These are phyloP conservation scores for Epinephelus lanceolatus DNA, from an alignment of 2,113 vertebrate species.

Conservation along the genomic window DNA sequence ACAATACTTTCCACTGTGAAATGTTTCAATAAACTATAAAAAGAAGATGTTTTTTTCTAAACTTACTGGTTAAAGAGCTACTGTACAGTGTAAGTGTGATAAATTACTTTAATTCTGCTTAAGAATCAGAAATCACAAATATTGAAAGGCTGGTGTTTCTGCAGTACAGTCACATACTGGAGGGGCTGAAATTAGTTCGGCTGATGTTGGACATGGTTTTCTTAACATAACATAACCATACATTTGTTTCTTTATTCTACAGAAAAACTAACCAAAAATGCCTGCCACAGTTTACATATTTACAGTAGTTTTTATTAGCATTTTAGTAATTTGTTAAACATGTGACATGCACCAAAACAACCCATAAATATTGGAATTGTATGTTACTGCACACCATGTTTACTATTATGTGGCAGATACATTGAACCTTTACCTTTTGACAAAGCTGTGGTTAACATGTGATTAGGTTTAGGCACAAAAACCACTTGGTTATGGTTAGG, in stretches of 20 bases:
- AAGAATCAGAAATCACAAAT: neutral
- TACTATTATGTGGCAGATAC: too few relatives aligned
- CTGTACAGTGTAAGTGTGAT: neutral
- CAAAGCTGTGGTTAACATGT: too few relatives aligned
- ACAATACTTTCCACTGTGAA: neutral
- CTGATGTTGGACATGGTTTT: neutral
- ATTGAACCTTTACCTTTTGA: too few relatives aligned
- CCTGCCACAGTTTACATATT: neutral
- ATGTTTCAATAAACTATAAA: neutral
- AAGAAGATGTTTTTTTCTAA: neutral
- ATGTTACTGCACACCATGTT: too few relatives aligned
- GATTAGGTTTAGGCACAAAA: too few relatives aligned
- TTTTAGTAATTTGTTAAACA: neutral
- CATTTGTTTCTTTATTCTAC: neutral
- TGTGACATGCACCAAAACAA: neutral
- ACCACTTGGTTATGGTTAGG: too few relatives aligned
- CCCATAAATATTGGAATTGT: too few relatives aligned
- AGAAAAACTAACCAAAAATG: neutral
- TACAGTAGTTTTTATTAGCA: neutral
- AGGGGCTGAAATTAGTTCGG: neutral
- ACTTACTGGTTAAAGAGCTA: neutral
- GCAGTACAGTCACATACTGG: neutral
- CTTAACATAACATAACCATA: too few relatives aligned
- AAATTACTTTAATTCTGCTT: slow-evolving; percentile 3
- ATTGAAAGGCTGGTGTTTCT: neutral